Percentiles rank a stretch among this genome's conserved stretches.
phyloP scores from a whole-genome alignment of 2,113 vertebrate species.

The Nothocercus julius region DNA sequence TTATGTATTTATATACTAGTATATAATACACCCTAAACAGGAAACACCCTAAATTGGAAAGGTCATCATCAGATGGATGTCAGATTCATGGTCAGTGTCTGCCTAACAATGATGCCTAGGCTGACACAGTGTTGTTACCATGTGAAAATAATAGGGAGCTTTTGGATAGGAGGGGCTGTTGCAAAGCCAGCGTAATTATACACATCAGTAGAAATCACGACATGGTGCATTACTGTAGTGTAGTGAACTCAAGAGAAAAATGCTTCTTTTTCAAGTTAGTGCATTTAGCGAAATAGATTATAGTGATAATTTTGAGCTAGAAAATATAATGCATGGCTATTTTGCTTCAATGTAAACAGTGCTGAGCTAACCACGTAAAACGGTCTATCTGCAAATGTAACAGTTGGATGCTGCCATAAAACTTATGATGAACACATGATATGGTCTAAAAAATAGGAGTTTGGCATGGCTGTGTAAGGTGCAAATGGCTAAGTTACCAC shows the following conservation, averaged over 20 bases:
- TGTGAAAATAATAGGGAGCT: background rate
- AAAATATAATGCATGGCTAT: background rate
- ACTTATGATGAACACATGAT: background rate
- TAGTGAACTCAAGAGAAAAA: background rate
- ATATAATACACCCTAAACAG: too few species aligned
- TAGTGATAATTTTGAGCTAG: background rate
- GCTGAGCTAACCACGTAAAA: background rate
- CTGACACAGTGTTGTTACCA: background rate
- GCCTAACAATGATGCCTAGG: background rate
- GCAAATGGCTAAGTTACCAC: background rate
- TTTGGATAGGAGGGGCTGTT: background rate
- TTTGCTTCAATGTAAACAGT: background rate
- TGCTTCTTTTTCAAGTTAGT: background rate
- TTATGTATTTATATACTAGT: too few species aligned
- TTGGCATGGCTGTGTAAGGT: background rate
- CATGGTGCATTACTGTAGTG: background rate
- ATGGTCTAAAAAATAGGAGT: background rate
- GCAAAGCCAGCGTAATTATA: background rate
- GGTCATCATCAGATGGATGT: background rate
- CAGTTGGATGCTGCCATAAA: background rate
- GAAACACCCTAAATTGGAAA: background rate
- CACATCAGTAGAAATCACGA: background rate
- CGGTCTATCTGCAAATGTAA: background rate
- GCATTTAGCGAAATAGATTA: background rate
- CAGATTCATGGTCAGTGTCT: background rate